A percentile compares a stretch with the other conserved stretches of the same genome.
Conservation (phyloP, 2,888 invertebrate genomes). For the Venustoraphidia nigricollis region DNA sequence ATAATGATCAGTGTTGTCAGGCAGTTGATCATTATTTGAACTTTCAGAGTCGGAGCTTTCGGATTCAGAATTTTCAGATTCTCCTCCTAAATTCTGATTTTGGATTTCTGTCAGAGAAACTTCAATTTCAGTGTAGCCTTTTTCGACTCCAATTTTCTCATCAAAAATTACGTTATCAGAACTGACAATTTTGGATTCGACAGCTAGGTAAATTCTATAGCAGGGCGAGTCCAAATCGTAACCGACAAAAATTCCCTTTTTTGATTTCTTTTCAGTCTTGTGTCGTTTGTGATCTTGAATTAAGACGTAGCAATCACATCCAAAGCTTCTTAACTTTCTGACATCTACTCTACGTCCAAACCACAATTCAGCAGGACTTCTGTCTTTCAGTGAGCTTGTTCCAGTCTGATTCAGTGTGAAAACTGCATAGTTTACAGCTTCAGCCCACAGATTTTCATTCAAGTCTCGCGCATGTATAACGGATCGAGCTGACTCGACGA, state of each 20-base stretch:
- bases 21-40: too few relatives aligned
- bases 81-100: too few relatives aligned
- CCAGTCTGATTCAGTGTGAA: slow-evolving; percentile 15
- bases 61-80: too few relatives aligned
- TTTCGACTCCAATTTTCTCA: slow-evolving; percentile 12
- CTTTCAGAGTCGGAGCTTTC: too few relatives aligned
- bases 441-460: slow-evolving; percentile 13
- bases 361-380: too few relatives aligned
- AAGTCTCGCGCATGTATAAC: slow-evolving; percentile 11
- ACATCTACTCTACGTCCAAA: slow-evolving; percentile 9
- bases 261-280: too few relatives aligned
- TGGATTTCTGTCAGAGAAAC: not conserved
- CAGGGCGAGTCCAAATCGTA: slow-evolving; percentile 1
- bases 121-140: too few relatives aligned
- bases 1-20: too few relatives aligned
- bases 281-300: slow-evolving; percentile 11
- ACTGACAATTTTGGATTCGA: slow-evolving; percentile 10
- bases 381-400: slow-evolving; percentile 11
- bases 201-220: slow-evolving; percentile 7
- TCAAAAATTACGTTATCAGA: too few relatives aligned
- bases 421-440: too few relatives aligned
- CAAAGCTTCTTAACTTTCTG: slow-evolving; percentile 11
- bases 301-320: slow-evolving; percentile 13
- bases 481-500: slow-evolving; percentile 18
- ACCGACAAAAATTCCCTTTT: too few relatives aligned